Conservation (phyloP, 1,140 invertebrate genomes). For the Galleria mellonella region DNA sequence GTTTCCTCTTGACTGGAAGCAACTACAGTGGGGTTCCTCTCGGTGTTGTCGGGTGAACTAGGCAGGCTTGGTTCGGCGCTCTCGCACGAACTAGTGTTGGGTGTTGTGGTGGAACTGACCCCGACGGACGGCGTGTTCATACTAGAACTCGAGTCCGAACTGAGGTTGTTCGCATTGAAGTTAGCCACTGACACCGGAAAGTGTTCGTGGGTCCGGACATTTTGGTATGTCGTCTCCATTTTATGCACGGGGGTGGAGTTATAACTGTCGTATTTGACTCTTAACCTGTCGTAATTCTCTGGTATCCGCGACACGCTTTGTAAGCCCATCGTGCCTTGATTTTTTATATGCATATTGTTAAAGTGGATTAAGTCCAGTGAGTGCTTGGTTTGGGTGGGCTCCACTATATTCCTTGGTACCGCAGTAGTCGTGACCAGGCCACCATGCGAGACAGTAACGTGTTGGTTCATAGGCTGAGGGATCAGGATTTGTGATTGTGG, state of each 20-base stretch:
- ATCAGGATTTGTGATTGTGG: too few species aligned
- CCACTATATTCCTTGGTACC: conserved; percentile 35
- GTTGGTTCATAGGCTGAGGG: conserved; percentile 20
- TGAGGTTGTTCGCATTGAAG: conserved; percentile 44
- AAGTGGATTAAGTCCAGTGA: conserved; percentile 52
- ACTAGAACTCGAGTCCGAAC: conserved; percentile 65
- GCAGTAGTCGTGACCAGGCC: conserved; percentile 28
- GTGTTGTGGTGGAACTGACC: conserved; percentile 56
- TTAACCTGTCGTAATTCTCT: conserved; percentile 40
- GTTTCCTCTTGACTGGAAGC: conserved; percentile 27
- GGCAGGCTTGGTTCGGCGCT: conserved; percentile 66
- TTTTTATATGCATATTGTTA: conserved; percentile 33
- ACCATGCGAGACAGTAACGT: conserved; percentile 21
- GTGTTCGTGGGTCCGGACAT: conserved; percentile 40
- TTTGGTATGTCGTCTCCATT: conserved; percentile 49
- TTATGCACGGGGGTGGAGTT: conserved; percentile 36
- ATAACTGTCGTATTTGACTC: conserved; percentile 46
- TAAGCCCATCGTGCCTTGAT: conserved; percentile 33
- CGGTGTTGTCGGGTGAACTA: conserved; percentile 57
- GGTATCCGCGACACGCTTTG: conserved; percentile 39
- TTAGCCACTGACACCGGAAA: conserved; percentile 32
- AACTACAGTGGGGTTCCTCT: conserved; percentile 39
- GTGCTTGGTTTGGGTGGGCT: conserved; percentile 37
- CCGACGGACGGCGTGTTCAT: conserved; percentile 57
- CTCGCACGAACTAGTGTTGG: conserved; percentile 61